These are phyloP conservation scores for Agrilus planipennis DNA, from an alignment of 1,140 invertebrate species.

Conservation along the genomic window DNA sequence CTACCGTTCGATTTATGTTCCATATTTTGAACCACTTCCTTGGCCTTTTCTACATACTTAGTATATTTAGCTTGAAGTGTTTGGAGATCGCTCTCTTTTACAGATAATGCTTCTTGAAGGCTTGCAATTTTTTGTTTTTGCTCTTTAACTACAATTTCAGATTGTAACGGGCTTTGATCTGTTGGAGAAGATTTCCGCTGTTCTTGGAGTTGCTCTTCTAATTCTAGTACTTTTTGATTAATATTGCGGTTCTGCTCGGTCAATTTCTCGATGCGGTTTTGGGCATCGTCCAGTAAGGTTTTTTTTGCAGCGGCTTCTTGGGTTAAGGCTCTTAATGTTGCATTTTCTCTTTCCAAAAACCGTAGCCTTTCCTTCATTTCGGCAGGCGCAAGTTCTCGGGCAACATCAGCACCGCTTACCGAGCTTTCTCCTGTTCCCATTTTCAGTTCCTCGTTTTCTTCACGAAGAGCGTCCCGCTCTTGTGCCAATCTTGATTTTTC, in stretches of 20 bases:
- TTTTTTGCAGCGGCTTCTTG: slow-evolving; percentile 55
- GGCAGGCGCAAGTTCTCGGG: slow-evolving; percentile 51
- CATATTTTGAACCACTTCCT: slow-evolving; percentile 72
- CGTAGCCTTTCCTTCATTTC: slow-evolving; percentile 69
- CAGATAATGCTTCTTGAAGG: slow-evolving; percentile 52
- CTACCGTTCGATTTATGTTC: slow-evolving; percentile 48
- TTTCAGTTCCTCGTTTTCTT: slow-evolving; percentile 62
- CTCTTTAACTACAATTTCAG: slow-evolving; percentile 33
- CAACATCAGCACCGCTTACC: slow-evolving; percentile 38
- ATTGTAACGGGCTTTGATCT: slow-evolving; percentile 19
- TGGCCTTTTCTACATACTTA: slow-evolving; percentile 83
- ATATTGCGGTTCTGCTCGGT: slow-evolving; percentile 55
- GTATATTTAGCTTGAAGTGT: slow-evolving; percentile 72
- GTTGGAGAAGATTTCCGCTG: slow-evolving; percentile 32
- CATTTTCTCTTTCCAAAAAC: slow-evolving; percentile 83
- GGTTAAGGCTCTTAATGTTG: slow-evolving; percentile 62
- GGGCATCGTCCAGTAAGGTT: slow-evolving; percentile 62
- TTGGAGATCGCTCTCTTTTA: slow-evolving; percentile 58
- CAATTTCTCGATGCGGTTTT: slow-evolving; percentile 52
- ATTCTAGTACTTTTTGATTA: slow-evolving; percentile 67
- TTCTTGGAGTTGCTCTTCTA: slow-evolving; percentile 66
- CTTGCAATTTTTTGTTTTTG: slow-evolving; percentile 42
- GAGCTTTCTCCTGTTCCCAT: slow-evolving; percentile 38
- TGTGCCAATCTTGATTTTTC: slow-evolving; percentile 73
- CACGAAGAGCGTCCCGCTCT: slow-evolving; percentile 72